phyloP scores from a whole-genome alignment of 2,113 vertebrate species.

The Xyrauchen texanus region DNA sequence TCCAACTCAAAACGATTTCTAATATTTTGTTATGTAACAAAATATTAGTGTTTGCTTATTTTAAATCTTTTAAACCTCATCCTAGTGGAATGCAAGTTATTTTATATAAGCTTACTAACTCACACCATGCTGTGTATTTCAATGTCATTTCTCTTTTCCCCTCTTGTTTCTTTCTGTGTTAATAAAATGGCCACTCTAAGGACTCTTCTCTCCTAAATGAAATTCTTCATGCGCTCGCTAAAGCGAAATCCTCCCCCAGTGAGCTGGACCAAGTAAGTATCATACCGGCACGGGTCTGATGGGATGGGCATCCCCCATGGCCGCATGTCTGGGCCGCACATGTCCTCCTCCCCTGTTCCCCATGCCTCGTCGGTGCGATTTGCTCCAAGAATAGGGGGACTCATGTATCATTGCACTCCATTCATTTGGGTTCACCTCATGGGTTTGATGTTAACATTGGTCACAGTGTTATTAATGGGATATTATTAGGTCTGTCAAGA shows the following conservation, averaged over 20 bases:
- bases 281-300: conserved; percentile 51
- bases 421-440: conserved; percentile 25
- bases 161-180: conserved; percentile 50
- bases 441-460: not conserved
- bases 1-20: not conserved
- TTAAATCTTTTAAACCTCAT: not conserved
- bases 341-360: conserved; percentile 41
- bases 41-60: not conserved
- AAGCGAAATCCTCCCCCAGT: conserved; percentile 61
- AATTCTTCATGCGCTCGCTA: conserved; percentile 76
- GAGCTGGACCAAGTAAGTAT: conserved; percentile 72
- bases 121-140: conserved; percentile 8
- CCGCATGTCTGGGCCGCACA: conserved; percentile 65
- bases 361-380: conserved; percentile 35
- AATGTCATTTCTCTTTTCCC: conserved; percentile 61
- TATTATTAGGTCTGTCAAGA: not conserved
- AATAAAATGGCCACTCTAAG: conserved; percentile 64
- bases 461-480: conserved; percentile 14
- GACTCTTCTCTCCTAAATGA: conserved; percentile 79
- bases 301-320: conserved; percentile 58
- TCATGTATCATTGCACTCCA: conserved; percentile 43
- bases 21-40: conserved; percentile 27
- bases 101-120: not conserved
- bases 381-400: conserved; percentile 13
- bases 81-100: not conserved